These are phyloP conservation scores for Butorides virescens DNA, from an alignment of 2,113 vertebrate species.

Conservation along the genomic window DNA sequence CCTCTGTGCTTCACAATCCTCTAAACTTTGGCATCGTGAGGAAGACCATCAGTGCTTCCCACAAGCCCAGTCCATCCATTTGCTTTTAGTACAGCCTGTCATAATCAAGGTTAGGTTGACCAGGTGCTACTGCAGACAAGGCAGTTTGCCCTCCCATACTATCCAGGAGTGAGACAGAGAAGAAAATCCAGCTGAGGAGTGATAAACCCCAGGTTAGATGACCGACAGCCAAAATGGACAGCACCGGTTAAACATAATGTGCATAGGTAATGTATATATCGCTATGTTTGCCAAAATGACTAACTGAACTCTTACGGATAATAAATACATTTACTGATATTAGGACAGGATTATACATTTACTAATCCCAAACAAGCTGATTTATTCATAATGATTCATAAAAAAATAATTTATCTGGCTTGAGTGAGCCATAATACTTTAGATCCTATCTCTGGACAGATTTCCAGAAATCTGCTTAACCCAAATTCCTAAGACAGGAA, in stretches of 20 bases:
- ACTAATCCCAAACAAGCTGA: background rate
- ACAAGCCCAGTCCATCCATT: background rate
- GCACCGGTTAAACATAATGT: background rate
- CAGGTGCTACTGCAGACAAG: background rate
- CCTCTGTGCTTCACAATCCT: background rate
- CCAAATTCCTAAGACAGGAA: background rate
- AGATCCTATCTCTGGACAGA: background rate
- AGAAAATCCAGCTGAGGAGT: background rate
- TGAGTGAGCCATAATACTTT: background rate
- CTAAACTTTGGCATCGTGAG: background rate
- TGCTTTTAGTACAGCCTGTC: background rate
- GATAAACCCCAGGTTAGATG: background rate
- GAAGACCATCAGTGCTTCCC: background rate
- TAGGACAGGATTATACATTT: background rate
- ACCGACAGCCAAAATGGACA: background rate
- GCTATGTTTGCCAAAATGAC: background rate
- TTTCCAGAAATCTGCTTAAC: background rate
- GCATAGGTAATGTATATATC: background rate
- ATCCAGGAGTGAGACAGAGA: background rate
- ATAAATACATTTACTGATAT: background rate
- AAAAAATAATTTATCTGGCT: background rate
- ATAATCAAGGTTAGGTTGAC: background rate
- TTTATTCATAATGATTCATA: background rate
- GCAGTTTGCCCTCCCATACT: background rate
- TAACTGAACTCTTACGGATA: background rate